Conservation (phyloP, 64 coral and sea anemone genomes). For the Hydrozoanthus tunicans region DNA sequence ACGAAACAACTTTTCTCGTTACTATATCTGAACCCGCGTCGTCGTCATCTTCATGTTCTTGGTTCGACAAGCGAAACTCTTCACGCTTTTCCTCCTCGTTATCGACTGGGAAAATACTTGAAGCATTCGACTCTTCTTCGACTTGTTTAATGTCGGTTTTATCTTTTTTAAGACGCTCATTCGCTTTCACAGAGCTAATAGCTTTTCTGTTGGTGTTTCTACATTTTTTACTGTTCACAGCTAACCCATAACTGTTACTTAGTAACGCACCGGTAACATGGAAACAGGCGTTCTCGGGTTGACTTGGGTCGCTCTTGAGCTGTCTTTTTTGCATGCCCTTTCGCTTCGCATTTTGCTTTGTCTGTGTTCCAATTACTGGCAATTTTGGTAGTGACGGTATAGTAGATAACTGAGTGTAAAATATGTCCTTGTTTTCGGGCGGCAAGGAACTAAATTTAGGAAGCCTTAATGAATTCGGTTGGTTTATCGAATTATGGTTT, state of each 20-base stretch:
- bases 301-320: not conserved
- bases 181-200: not conserved
- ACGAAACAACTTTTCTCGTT: not conserved
- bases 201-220: not conserved
- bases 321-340: conserved; percentile 14
- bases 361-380: conserved; percentile 42
- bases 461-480: conserved; percentile 47
- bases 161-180: not conserved
- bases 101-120: not conserved
- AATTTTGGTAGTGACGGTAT: conserved; percentile 17
- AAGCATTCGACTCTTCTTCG: not conserved
- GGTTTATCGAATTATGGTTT: not conserved
- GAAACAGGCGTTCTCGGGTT: not conserved
- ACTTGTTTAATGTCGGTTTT: not conserved
- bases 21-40: not conserved
- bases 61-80: conserved; percentile 19
- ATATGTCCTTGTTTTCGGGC: conserved; percentile 55
- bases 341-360: not conserved
- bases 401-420: conserved; percentile 29
- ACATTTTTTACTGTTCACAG: not conserved
- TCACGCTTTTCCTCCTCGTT: not conserved
- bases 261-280: conserved; percentile 16
- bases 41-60: not conserved
- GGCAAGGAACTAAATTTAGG: conserved; percentile 56
- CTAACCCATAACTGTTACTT: not conserved